phyloP scores from a whole-genome alignment of 2,888 invertebrate genomes.

The Pristionchus exspectatus region DNA sequence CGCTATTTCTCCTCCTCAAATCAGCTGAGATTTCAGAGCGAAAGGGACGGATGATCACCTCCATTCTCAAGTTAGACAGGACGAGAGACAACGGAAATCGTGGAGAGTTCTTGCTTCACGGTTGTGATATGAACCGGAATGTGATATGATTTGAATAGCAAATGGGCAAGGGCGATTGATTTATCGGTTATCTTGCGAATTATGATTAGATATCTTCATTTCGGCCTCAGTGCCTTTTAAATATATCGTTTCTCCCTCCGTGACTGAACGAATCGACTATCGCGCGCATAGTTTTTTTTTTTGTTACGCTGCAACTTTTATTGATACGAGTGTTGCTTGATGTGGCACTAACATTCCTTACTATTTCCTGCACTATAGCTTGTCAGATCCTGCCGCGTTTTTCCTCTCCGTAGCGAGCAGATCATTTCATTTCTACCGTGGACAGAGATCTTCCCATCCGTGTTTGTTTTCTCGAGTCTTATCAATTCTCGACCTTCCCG shows the following conservation, averaged over 20 bases:
- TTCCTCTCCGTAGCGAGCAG: not conserved
- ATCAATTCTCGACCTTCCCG: constrained; percentile 1
- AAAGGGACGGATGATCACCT: not conserved
- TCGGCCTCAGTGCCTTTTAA: not conserved
- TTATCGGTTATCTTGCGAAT: not conserved
- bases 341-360: not conserved
- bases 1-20: not conserved
- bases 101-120: not conserved
- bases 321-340: not conserved
- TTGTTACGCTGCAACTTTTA: not conserved
- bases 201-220: not conserved
- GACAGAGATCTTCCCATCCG: not conserved
- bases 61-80: not conserved
- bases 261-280: not conserved
- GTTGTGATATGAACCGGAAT: constrained; percentile 42
- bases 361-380: not conserved
- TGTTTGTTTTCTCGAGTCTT: constrained; percentile 35
- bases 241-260: not conserved
- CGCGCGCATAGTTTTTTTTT: not conserved
- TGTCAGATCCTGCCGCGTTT: not conserved
- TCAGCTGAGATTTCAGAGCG: constrained; percentile 34
- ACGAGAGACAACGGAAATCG: not conserved
- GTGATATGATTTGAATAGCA: constrained; percentile 50
- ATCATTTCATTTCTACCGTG: not conserved
- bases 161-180: constrained; percentile 43